phyloP scores from a whole-genome alignment of 2,888 invertebrate genomes.

The Drosophila acutilabella region DNA sequence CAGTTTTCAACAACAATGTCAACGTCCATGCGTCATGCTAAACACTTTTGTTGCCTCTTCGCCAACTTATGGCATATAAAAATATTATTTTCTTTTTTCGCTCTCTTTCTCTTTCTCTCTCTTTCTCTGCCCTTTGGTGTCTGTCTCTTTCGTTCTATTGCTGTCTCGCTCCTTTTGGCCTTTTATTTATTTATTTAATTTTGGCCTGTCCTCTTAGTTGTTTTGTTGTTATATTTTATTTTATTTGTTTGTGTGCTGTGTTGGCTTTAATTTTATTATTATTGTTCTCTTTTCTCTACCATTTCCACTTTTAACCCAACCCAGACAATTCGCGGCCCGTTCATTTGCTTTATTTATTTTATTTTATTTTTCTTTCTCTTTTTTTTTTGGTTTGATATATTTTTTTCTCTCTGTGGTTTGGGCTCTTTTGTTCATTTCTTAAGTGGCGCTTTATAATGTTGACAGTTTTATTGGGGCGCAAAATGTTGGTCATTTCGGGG shows the following conservation, averaged over 20 bases:
- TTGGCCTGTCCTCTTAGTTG: conserved; percentile 54
- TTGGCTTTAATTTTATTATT: conserved; percentile 77
- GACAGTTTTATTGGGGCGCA: conserved; percentile 77
- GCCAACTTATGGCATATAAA: conserved; percentile 5
- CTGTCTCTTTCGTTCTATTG: conserved; percentile 1
- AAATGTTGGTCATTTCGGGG: conserved; percentile 60
- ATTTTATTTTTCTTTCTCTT: neutral
- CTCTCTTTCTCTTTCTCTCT: neutral
- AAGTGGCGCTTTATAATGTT: conserved; percentile 79
- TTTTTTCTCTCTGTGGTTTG: conserved; percentile 24
- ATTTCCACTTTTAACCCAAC: conserved; percentile 13
- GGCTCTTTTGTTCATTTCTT: conserved; percentile 73
- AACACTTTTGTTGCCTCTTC: conserved; percentile 44
- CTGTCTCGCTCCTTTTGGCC: conserved; percentile 12
- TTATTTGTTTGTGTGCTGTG: conserved; percentile 49
- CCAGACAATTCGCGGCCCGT: conserved; percentile 12
- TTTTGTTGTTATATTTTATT: conserved; percentile 35
- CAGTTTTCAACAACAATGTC: conserved; percentile 76
- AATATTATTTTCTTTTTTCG: conserved; percentile 18
- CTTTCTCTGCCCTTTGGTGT: neutral
- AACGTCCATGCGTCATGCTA: conserved; percentile 73
- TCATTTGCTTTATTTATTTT: conserved; percentile 24
- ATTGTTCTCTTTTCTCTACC: conserved; percentile 56
- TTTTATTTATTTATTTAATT: conserved; percentile 72
- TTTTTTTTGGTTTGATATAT: neutral